Evolutionary conservation across 2,888 invertebrate genomes (phyloP).

Genomic region (Matsumyia berberina): DNA sequence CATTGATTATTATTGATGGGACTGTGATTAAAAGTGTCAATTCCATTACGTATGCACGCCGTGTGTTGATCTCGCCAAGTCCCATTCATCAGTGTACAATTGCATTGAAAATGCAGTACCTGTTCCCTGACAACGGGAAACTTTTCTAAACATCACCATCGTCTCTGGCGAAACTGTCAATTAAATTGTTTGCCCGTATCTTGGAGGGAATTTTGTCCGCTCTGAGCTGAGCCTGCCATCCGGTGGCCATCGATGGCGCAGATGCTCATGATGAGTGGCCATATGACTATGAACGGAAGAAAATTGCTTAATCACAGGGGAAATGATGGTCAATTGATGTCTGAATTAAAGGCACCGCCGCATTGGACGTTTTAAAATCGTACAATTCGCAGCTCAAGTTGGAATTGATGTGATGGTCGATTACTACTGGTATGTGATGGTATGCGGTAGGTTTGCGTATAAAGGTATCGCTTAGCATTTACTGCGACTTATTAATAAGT

Average conservation of each 20-base stretch:
- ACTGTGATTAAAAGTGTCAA: conserved; percentile 70
- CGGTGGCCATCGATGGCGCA: conserved; percentile 19
- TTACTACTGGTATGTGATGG: conserved; percentile 19
- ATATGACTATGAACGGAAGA: conserved; percentile 58
- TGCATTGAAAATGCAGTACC: conserved; percentile 26
- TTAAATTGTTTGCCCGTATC: conserved; percentile 56
- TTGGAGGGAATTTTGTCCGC: conserved; percentile 24
- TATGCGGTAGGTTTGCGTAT: conserved; percentile 14
- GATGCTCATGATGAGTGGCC: conserved; percentile 41
- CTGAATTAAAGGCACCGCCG: conserved; percentile 68
- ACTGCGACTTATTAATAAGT: conserved; percentile 34
- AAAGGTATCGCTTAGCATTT: conserved; percentile 34
- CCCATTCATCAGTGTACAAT: conserved; percentile 26
- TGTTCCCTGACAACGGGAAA: conserved; percentile 41
- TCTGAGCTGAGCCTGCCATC: conserved; percentile 6
- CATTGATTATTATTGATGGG: conserved; percentile 63
- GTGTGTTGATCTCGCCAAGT: conserved; percentile 54
- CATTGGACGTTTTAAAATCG: conserved; percentile 25
- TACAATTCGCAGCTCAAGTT: conserved; percentile 25
- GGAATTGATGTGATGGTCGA: conserved; percentile 51
- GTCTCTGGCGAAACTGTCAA: conserved; percentile 58
- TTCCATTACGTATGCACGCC: conserved; percentile 68
- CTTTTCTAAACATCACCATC: conserved; percentile 40
- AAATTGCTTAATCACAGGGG: conserved; percentile 70
- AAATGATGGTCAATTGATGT: conserved; percentile 71